Base-by-base conservation (phyloP, 2,888 invertebrate species). In the Epinotia bilunana region DNA sequence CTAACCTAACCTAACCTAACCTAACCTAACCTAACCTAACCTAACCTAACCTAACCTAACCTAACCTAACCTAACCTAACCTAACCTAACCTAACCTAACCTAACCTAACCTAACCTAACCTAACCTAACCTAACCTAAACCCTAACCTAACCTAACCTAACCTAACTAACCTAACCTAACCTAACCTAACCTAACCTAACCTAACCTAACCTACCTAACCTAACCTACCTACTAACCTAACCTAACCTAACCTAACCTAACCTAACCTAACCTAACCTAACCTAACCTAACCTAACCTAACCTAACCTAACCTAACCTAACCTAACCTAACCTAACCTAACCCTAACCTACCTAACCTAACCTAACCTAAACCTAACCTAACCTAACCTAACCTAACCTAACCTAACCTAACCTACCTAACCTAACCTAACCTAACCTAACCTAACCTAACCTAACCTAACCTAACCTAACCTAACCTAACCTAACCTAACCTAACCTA, bases 241-340 rank as follows among this genome's bases (percentile, higher is more conserved):
- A 67, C 73, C 67, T 73, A 67, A 67, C 73, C 73, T 67, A 73
- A 67, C 73, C 73, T 73, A 73, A 73, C 73, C 73, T 73, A 73
- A 73, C 73, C 73, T 67, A 67, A 67, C 67, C 67, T 73, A 67
- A 73, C 67, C 73, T 73, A 67, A 67, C 73, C 73, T 67, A 73
- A 73, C 73, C 73, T 65, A 73, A 73, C 73, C 73, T 73, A 73
- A 73, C 73, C 73, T 73, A 67, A 67, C 67, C 67, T 65, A 67
- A 67, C 64, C 73, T 58, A 58, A 23, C 58, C 20, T 23, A 58
- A 23, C 23, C 58, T 20, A 23, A 58, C 58, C 20, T 58, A 58
- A 20, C 58, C 58, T 20, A 20, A 73, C 73, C 67, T 67, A 67
- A 67, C 73, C 67, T 73, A 67, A 67, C 73, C 73, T 67, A 73